Conservation (phyloP, 37 sponge, comb jelly and placozoan genomes). For the Mnemiopsis leidyi region DNA sequence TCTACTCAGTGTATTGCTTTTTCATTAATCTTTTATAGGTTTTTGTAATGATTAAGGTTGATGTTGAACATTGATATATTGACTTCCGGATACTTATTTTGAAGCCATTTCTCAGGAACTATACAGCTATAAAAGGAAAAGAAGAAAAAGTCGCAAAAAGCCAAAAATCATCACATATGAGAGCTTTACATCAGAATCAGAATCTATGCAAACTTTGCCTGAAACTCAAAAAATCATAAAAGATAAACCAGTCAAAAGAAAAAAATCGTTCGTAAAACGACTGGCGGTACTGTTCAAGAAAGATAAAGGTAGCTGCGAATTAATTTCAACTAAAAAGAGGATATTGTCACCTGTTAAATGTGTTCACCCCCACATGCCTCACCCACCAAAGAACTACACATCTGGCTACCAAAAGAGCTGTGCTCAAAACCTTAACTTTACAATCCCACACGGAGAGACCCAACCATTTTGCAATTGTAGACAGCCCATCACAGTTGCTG, state of each 20-base stretch:
- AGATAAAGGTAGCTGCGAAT: background rate
- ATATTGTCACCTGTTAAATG: background rate
- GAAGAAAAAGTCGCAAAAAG: background rate
- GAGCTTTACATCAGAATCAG: background rate
- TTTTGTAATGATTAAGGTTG: too few species aligned
- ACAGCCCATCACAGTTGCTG: background rate
- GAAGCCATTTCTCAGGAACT: background rate
- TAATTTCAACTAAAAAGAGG: background rate
- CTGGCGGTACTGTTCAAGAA: background rate
- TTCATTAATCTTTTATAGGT: too few species aligned
- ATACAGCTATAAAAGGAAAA: background rate
- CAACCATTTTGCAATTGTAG: background rate
- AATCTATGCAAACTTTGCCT: background rate
- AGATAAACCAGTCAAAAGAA: background rate
- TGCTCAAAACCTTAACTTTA: background rate
- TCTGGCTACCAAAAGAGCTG: background rate
- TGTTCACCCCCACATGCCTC: background rate
- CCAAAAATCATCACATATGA: background rate
- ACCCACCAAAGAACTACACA: background rate
- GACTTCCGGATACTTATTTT: too few species aligned
- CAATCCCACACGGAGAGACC: background rate
- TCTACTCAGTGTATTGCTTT: too few species aligned
- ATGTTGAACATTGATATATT: too few species aligned
- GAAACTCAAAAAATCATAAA: background rate
- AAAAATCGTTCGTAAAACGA: background rate